Conservation (phyloP, 1,140 invertebrate genomes). For the Camponotus pennsylvanicus region DNA sequence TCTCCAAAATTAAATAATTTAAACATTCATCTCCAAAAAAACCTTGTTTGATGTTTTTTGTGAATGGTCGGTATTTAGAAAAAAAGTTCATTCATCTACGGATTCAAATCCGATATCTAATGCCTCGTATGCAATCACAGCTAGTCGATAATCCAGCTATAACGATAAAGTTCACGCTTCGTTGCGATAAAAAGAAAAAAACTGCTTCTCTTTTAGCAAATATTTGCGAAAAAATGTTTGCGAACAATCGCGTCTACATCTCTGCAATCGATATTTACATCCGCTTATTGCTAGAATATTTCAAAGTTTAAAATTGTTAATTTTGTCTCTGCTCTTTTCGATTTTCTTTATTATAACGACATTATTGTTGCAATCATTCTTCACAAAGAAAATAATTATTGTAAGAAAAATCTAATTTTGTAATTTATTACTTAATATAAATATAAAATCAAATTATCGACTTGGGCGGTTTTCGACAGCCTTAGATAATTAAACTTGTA, state of each 20-base stretch:
- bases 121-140: background rate
- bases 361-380: background rate
- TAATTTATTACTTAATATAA: background rate
- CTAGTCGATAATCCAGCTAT: conserved; percentile 54
- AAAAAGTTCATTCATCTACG: conserved; percentile 3
- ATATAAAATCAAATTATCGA: conserved; percentile 9
- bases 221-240: conserved; percentile 26
- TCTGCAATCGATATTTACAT: conserved; percentile 9
- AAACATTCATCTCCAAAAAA: background rate
- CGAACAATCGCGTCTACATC: background rate
- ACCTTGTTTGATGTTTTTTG: background rate
- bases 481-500: conserved; percentile 9
- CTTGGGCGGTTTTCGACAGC: conserved; percentile 1
- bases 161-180: conserved; percentile 60
- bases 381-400: background rate
- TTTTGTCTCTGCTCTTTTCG: background rate
- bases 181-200: conserved; percentile 18
- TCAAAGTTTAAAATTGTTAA: conserved; percentile 11
- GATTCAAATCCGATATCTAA: conserved; percentile 32
- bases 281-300: background rate
- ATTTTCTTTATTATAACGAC: background rate
- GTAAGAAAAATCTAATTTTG: background rate
- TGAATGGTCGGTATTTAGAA: conserved; percentile 6
- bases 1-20: background rate
- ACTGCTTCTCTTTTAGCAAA: conserved; percentile 23